phyloP scores from a whole-genome alignment of 2,797 vertebrate species.

The Spondyliosoma cantharus region DNA sequence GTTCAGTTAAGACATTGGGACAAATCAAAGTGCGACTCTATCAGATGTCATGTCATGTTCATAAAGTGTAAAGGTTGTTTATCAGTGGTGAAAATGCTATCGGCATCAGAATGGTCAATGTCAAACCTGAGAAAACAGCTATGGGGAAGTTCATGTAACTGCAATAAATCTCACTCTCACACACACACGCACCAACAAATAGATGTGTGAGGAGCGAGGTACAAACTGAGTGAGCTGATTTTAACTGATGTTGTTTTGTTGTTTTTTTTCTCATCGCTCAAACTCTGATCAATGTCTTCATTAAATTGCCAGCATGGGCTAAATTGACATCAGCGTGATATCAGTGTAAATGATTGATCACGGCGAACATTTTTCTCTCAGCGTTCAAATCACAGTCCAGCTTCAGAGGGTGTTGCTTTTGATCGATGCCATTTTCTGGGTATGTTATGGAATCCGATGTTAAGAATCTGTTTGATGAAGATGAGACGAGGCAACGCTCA shows the following conservation, averaged over 20 bases:
- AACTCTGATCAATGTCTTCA: constrained; percentile 36
- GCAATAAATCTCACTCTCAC: no score
- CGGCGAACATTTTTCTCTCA: neutral
- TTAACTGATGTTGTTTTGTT: neutral
- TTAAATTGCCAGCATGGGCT: constrained; percentile 39
- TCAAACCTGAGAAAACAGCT: no score
- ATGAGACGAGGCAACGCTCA: neutral
- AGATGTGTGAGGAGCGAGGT: neutral
- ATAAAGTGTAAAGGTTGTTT: no score
- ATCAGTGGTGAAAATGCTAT: no score
- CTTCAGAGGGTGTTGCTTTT: neutral
- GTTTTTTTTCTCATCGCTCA: neutral
- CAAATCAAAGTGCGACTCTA: no score
- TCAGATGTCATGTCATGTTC: no score
- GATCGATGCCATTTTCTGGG: neutral
- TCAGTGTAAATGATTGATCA: constrained; percentile 46
- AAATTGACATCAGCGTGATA: constrained; percentile 40
- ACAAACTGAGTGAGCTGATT: neutral
- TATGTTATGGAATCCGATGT: neutral
- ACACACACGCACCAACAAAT: no score
- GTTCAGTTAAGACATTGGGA: no score
- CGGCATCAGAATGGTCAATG: no score
- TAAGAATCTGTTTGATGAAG: neutral
- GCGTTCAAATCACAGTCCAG: neutral
- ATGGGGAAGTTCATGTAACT: no score